Evolutionary conservation across 2,797 vertebrate genomes (phyloP).

Genomic region (Parambassis ranga): DNA sequence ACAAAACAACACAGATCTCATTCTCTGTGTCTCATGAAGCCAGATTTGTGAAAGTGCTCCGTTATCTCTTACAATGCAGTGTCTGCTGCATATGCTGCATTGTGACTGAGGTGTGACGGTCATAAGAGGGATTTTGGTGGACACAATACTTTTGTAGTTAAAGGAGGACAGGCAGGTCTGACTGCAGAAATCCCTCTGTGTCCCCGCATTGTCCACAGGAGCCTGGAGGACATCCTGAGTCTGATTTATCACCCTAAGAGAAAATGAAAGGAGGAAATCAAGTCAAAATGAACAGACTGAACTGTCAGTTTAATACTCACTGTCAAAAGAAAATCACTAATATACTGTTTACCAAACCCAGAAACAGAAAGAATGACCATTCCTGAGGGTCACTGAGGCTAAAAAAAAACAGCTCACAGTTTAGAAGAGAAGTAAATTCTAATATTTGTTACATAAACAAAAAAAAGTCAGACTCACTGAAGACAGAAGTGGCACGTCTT

Average conservation of each 20-base stretch:
- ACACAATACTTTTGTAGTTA: conserved; percentile 78
- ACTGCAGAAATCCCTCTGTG: conserved; percentile 90
- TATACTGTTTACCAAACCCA: too few species aligned
- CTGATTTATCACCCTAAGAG: conserved; percentile 81
- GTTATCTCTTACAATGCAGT: conserved; percentile 81
- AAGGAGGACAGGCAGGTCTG: conserved; percentile 86
- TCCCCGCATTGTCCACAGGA: conserved; percentile 80
- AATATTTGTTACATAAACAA: too few species aligned
- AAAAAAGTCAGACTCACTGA: conserved; percentile 80
- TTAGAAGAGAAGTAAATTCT: too few species aligned
- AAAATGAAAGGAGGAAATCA: background rate
- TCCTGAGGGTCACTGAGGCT: too few species aligned
- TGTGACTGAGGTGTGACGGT: conserved; percentile 35
- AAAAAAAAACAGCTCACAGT: too few species aligned
- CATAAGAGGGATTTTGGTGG: conserved; percentile 43
- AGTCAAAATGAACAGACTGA: accelerated
- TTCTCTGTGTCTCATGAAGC: too few species aligned
- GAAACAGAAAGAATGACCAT: too few species aligned
- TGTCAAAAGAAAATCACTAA: too few species aligned
- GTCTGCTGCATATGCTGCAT: conserved; percentile 90
- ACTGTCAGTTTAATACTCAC: too few species aligned
- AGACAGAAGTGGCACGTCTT: conserved; percentile 90
- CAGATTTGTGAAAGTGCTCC: background rate
- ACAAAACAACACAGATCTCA: too few species aligned
- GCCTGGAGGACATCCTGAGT: conserved; percentile 85